Base-by-base conservation (phyloP, 2,888 invertebrate species). In the Heliconius hortense region DNA sequence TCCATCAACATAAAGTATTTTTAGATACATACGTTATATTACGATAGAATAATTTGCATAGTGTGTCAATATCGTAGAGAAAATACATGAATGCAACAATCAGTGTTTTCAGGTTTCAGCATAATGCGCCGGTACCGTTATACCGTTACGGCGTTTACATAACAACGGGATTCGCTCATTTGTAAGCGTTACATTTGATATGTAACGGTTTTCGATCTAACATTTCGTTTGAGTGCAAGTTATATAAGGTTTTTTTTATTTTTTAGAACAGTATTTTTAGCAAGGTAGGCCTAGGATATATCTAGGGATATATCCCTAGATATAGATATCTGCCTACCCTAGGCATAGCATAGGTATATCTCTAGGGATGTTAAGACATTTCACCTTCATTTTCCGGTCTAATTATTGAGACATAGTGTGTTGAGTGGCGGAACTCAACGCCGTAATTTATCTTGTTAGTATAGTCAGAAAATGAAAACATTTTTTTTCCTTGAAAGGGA, bases 101-200 rank as follows among this genome's bases (percentile, higher is more conserved):
- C 62, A 43, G 13, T 67, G 39, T 72, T 71, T 75, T 77, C 73
- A 72, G 70, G 67, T 67, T 68, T 76, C 73, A 73, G 71, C 60
- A 68, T 72, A 71, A 71, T 60, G 60, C 24, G 21, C 21, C 62
- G 24, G 35, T 64, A 75, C 73, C 62, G 64, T 77, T 67, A 70
- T 39, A 76, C 79, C 78, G 79, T 78, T 79, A 79, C 66, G 18
- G 39, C 18, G 28, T 80, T 80, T 79, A 79, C 78, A 80, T 80
- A 80, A 79, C 76, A 80, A 80, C 79, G 79, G 80, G 72, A 76
- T 63, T 53, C 48, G 64, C n/a, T 72, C 60, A 68, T 69, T 63
- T 59, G 60, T 70, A 73, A 77, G 62, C 68, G 39, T 31, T 71
- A 74, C 71, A 74, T 68, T 26, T 67, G 1, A 24, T 66, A 71